Base-by-base conservation (phyloP, 2,113 vertebrate genomes). In the Amphiprion percula region DNA sequence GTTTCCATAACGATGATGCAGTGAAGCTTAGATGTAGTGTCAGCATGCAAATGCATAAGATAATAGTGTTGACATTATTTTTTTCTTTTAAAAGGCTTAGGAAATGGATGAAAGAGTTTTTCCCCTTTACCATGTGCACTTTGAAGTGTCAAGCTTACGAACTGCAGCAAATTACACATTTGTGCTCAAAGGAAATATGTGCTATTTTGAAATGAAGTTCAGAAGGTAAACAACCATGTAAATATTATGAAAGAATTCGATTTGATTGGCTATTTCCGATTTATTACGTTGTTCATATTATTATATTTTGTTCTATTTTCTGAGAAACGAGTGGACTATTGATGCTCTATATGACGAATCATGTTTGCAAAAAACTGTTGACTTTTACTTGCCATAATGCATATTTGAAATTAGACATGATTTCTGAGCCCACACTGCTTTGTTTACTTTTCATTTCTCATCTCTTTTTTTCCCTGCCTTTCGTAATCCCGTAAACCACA, bases 1-100 rank as follows among this genome's bases (percentile, higher is more conserved):
- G 87, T 87, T 91, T 85, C 76, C 80, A 67, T 79, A 80, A 85
- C 83, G 77, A 89, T 79, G 73, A 77, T 80, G 73, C 68, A 3
- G 79, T 62, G 62, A 84, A 83, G 77, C 81, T 86, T 83, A 77
- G 59, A 74, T 61, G 55, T 78, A 49, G 70, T 66, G 33, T 83
- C 78, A 88, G 77, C 81, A 80, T 86, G 79, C 87, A 89, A 84
- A 91, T 87, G 78, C 75, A 56, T 28, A 44, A 55, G 62, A 81
- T 84, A 78, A 82, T 77, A 79, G 17, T 28, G 2, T 39, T 76
- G 78, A 71, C 63, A n/a, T 68, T 72, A 21, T 84, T 52, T 67
- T 59, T 33, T 74, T 56, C 17, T 58, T 55, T 67, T 53, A 62
- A 82, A 71, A 83, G 44, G 52, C 73, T 79, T 76, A 46, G 21